Evolutionary conservation across 2,797 vertebrate genomes (phyloP).

Genomic region (Avahi laniger): DNA sequence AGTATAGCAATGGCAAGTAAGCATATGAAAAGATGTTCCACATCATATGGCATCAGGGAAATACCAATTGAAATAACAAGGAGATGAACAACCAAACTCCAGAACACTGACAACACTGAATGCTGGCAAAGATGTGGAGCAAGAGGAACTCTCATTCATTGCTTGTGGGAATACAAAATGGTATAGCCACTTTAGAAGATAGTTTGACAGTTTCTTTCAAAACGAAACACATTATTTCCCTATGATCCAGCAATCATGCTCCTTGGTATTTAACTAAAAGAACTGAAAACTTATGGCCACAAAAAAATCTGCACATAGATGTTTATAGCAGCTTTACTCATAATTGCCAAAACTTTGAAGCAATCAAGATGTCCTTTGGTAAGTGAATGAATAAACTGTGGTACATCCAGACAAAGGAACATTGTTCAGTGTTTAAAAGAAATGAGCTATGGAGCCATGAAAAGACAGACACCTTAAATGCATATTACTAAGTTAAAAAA

Average conservation of each 20-base stretch:
- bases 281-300: background rate
- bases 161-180: background rate
- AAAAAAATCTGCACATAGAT: background rate
- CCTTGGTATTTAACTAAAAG: background rate
- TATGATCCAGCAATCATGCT: background rate
- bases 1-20: background rate
- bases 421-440: background rate
- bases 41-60: background rate
- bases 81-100: background rate
- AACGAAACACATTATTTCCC: background rate
- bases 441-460: background rate
- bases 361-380: background rate
- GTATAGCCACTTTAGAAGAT: background rate
- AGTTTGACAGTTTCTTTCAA: background rate
- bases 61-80: background rate
- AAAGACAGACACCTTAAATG: background rate
- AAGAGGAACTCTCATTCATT: background rate
- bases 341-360: background rate
- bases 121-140: background rate
- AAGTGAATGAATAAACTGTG: background rate
- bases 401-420: background rate
- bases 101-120: background rate
- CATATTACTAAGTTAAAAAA: background rate
- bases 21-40: background rate
- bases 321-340: background rate